phyloP scores from a whole-genome alignment of 2,888 invertebrate species.

The Lamproptera curius region DNA sequence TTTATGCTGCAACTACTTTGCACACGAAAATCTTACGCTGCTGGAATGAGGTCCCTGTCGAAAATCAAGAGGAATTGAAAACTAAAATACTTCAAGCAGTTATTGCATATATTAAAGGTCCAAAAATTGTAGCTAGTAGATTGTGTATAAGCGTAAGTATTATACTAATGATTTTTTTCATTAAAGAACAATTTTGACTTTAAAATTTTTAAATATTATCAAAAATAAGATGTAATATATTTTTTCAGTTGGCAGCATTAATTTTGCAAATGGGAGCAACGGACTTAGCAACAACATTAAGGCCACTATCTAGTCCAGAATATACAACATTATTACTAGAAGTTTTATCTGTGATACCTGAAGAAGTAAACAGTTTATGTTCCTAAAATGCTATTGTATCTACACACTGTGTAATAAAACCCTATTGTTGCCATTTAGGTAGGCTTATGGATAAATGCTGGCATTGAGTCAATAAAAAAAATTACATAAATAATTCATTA shows the following conservation, averaged over 20 bases:
- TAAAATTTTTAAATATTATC: no score
- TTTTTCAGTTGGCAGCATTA: conserved; percentile 88
- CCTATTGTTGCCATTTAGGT: no score
- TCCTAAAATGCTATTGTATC: no score
- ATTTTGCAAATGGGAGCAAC: conserved; percentile 83
- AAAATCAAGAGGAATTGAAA: conserved; percentile 86
- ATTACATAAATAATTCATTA: no score
- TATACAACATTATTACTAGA: conserved; percentile 81
- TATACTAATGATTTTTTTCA: no score
- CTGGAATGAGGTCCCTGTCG: conserved; percentile 91
- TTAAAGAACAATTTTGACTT: no score
- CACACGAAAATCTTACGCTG: conserved; percentile 92
- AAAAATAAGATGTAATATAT: no score
- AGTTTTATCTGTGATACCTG: conserved; percentile 91
- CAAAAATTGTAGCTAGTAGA: conserved; percentile 90
- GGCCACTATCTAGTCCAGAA: conserved; percentile 77
- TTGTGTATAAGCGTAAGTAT: conserved; percentile 90
- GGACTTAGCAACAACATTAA: conserved; percentile 86
- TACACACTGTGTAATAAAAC: no score
- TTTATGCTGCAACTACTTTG: conserved; percentile 94
- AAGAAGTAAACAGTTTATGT: conserved; percentile 81
- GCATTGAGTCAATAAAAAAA: no score
- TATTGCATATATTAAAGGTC: conserved; percentile 86
- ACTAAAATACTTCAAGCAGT: conserved; percentile 88
- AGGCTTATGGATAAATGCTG: no score